These are phyloP conservation scores for Lineus longissimus DNA, from an alignment of 1,140 invertebrate genomes.

Conservation along the genomic window DNA sequence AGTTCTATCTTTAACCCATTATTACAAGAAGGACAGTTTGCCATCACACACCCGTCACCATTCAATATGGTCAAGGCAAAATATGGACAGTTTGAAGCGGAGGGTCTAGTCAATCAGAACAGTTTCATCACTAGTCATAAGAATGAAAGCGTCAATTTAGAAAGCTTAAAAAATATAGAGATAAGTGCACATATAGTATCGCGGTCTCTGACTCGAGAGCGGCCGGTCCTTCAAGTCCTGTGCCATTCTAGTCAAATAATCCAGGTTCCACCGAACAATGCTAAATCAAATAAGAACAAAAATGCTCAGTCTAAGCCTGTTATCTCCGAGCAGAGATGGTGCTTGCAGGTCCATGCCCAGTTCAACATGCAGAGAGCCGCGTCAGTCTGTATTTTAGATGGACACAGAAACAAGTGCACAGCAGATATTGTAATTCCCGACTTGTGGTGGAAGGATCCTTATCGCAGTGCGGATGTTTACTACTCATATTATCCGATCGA, in stretches of 20 bases:
- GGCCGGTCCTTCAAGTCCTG: slow-evolving; percentile 78
- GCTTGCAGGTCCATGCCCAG: slow-evolving; percentile 57
- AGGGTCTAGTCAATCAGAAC: slow-evolving; percentile 41
- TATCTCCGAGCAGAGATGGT: slow-evolving; percentile 1
- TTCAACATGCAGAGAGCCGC: slow-evolving; percentile 55
- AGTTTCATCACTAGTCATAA: neutral
- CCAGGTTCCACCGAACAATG: slow-evolving; percentile 28
- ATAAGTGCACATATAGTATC: slow-evolving; percentile 87
- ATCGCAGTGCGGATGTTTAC: slow-evolving; percentile 18
- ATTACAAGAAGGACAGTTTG: slow-evolving; percentile 12
- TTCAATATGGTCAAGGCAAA: slow-evolving; percentile 81
- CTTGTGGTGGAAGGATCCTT: slow-evolving; percentile 67
- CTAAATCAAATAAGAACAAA: slow-evolving; percentile 65
- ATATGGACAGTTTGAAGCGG: slow-evolving; percentile 88
- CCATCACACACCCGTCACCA: slow-evolving; percentile 66
- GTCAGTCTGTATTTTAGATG: slow-evolving; percentile 11
- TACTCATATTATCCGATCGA: slow-evolving; percentile 11
- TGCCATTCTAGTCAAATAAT: slow-evolving; percentile 71
- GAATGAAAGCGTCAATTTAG: neutral
- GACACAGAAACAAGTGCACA: slow-evolving; percentile 11
- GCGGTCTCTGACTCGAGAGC: slow-evolving; percentile 74
- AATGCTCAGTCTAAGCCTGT: slow-evolving; percentile 33
- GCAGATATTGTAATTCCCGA: slow-evolving; percentile 7
- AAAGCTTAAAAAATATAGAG: slow-evolving; percentile 53
- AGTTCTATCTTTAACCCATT: slow-evolving; percentile 4